Evolutionary conservation across 1,140 invertebrate species (phyloP).

Genomic region (Fopius arisanus): DNA sequence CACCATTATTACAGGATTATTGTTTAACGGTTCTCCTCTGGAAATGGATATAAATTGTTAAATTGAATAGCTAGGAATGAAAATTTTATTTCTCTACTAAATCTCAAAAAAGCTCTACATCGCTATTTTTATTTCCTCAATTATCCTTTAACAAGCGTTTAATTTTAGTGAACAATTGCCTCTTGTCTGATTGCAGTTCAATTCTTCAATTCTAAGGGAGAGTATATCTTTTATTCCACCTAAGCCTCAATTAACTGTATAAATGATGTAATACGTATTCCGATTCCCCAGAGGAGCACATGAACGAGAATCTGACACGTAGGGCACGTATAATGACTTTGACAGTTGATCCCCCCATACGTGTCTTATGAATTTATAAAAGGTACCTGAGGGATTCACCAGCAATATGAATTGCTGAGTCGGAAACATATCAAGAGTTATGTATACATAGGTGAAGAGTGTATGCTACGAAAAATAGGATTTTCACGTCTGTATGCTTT

Average conservation of each 20-base stretch:
- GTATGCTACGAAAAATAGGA: background rate
- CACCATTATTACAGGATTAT: no score
- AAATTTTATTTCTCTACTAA: no score
- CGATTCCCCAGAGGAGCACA: background rate
- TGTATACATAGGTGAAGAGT: background rate
- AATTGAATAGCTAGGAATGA: no score
- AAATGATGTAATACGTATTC: background rate
- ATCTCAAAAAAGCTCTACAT: no score
- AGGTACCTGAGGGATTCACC: background rate
- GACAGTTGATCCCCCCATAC: background rate
- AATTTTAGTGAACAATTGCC: no score
- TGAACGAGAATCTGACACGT: background rate
- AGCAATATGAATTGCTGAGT: background rate
- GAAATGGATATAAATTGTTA: no score
- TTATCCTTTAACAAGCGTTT: no score
- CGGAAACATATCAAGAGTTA: background rate
- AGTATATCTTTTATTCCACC: background rate
- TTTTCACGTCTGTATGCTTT: background rate
- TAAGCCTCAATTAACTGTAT: background rate
- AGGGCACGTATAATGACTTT: background rate
- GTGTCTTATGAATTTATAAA: constrained; percentile 2
- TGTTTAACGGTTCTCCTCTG: no score
- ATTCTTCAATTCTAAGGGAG: no score
- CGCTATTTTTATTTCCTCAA: no score
- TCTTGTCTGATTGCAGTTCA: no score